Percentiles rank a stretch among this genome's conserved stretches.
Evolutionary conservation across 2,113 vertebrate species (phyloP).

Genomic region (Pangasianodon hypophthalmus): DNA sequence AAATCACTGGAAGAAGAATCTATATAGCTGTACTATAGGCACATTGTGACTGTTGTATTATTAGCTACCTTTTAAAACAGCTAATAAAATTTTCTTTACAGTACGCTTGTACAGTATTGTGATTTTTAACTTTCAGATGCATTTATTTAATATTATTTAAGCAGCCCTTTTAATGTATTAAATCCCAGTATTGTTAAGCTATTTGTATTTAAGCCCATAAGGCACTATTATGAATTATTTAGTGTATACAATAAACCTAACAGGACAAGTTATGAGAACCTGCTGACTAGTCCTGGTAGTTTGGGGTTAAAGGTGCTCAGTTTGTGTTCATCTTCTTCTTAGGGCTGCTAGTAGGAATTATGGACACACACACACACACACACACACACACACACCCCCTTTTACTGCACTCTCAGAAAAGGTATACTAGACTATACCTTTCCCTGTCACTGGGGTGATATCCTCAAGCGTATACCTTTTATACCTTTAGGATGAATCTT

Average conservation of each 20-base stretch:
- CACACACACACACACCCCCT: no score
- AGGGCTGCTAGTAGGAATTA: not conserved
- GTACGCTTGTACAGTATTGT: conserved; percentile 58
- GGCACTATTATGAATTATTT: not conserved
- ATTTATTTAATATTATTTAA: not conserved
- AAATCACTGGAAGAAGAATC: conserved; percentile 64
- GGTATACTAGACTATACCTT: not conserved
- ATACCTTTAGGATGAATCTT: not conserved
- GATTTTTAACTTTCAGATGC: not conserved
- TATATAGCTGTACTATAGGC: conserved; percentile 78
- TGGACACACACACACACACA: no score
- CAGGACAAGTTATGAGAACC: not conserved
- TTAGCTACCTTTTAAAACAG: conserved; percentile 79
- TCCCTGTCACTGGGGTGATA: not conserved
- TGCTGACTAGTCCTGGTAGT: not conserved
- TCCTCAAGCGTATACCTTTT: not conserved
- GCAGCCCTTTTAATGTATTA: not conserved
- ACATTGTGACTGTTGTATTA: conserved; percentile 78
- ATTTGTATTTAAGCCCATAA: not conserved
- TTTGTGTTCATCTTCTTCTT: not conserved
- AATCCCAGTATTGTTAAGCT: not conserved
- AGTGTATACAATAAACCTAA: not conserved
- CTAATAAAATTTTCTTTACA: conserved; percentile 94
- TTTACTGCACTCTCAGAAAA: not conserved
- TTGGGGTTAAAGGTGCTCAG: not conserved